Conservation (phyloP, 2,797 vertebrate species). For the Peromyscus attwateri region DNA sequence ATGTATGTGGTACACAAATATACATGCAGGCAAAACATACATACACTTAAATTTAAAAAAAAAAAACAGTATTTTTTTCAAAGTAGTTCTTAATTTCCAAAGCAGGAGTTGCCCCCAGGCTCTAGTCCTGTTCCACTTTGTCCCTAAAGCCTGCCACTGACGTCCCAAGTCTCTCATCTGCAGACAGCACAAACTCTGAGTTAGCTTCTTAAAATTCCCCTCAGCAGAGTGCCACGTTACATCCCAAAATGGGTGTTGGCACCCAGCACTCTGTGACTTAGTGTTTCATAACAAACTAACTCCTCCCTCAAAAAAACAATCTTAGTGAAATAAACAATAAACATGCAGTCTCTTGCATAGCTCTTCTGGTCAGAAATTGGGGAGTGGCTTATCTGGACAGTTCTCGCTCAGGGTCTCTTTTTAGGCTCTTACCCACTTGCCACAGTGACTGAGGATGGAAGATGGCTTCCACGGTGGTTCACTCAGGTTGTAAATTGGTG, state of each 20-base stretch:
- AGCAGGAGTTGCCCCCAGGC: neutral
- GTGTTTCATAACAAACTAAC: neutral
- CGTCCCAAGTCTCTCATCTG: neutral
- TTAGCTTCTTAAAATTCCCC: neutral
- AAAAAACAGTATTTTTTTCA: no score
- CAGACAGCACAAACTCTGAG: conserved; percentile 6
- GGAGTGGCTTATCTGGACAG: neutral
- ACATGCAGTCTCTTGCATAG: neutral
- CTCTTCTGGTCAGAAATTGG: neutral
- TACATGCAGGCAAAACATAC: neutral
- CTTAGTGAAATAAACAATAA: neutral
- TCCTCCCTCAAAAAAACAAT: neutral
- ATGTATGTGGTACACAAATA: neutral
- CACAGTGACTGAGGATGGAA: neutral
- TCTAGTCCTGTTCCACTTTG: neutral
- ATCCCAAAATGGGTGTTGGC: neutral
- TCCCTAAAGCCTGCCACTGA: neutral
- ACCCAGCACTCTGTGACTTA: neutral
- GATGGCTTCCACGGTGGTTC: neutral
- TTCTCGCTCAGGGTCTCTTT: neutral
- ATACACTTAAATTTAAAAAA: neutral
- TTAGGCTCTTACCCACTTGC: neutral
- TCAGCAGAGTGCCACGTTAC: neutral
- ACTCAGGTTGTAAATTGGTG: neutral
- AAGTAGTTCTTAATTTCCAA: neutral